Evolutionary conservation across 2,888 invertebrate species (phyloP).

Genomic region (Zeuzera pyrina): DNA sequence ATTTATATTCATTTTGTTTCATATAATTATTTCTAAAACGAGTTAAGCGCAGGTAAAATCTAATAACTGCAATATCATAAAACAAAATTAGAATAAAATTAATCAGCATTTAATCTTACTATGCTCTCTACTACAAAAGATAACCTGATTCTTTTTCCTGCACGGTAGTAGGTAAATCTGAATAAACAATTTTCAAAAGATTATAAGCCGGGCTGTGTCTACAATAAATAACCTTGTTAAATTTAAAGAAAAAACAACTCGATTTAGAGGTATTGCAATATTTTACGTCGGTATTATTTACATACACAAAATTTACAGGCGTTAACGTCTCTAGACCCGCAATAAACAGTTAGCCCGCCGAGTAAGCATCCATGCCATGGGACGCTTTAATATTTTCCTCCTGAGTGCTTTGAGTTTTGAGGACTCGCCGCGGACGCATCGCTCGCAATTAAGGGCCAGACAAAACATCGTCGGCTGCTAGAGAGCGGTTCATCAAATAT

Average conservation of each 20-base stretch:
- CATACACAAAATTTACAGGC: slow-evolving; percentile 63
- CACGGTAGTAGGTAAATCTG: too few species aligned
- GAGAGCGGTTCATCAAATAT: slow-evolving; percentile 55
- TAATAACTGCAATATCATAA: too few species aligned
- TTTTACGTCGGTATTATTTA: slow-evolving; percentile 58
- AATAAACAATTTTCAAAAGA: slow-evolving; percentile 4
- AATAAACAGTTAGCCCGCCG: slow-evolving; percentile 55
- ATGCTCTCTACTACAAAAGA: too few species aligned
- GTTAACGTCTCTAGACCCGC: slow-evolving; percentile 55
- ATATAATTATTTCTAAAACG: too few species aligned
- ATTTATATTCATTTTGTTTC: too few species aligned
- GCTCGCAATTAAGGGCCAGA: slow-evolving; percentile 55
- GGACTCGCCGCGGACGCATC: slow-evolving; percentile 34
- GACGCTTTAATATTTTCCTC: slow-evolving; percentile 49
- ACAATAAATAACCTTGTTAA: slow-evolving; percentile 32
- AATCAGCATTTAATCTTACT: too few species aligned
- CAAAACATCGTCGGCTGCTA: slow-evolving; percentile 43
- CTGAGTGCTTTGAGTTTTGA: slow-evolving; percentile 21
- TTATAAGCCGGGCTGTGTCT: background rate
- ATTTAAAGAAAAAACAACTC: slow-evolving; percentile 46
- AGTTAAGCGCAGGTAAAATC: too few species aligned
- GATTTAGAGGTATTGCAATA: slow-evolving; percentile 59
- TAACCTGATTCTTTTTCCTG: too few species aligned
- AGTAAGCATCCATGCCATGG: slow-evolving; percentile 34
- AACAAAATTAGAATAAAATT: too few species aligned